Evolutionary conservation across 2,888 invertebrate genomes (phyloP).

Genomic region (Drosophila picticornis): DNA sequence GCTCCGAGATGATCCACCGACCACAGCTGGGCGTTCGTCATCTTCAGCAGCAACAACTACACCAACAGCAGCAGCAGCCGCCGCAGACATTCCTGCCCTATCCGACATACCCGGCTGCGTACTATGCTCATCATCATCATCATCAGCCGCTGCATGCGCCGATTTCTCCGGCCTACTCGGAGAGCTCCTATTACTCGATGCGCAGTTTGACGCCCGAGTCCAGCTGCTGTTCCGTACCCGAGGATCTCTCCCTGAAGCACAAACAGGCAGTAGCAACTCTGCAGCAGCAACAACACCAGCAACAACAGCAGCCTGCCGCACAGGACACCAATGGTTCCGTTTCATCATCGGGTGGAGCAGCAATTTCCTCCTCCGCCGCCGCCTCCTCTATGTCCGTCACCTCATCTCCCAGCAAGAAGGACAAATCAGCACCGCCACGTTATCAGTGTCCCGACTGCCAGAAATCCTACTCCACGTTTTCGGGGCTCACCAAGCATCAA

Average conservation of each 20-base stretch:
- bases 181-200: slow-evolving; percentile 84
- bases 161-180: slow-evolving; percentile 85
- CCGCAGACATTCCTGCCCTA: slow-evolving; percentile 82
- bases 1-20: slow-evolving; percentile 82
- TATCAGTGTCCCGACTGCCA: slow-evolving; percentile 97
- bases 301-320: slow-evolving; percentile 14
- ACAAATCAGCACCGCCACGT: slow-evolving; percentile 87
- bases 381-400: slow-evolving; percentile 9
- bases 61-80: slow-evolving; percentile 42
- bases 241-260: slow-evolving; percentile 84
- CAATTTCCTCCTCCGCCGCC: slow-evolving; percentile 5
- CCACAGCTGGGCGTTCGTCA: slow-evolving; percentile 78
- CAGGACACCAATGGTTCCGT: slow-evolving; percentile 6
- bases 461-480: slow-evolving; percentile 98
- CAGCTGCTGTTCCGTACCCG: slow-evolving; percentile 83
- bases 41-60: slow-evolving; percentile 45
- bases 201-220: slow-evolving; percentile 85
- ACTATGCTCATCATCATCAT: slow-evolving; percentile 69
- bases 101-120: slow-evolving; percentile 65
- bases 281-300: slow-evolving; percentile 15
- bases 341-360: slow-evolving; percentile 11
- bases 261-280: slow-evolving; percentile 43
- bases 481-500: slow-evolving; percentile 97
- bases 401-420: slow-evolving; percentile 83
- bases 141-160: slow-evolving; percentile 78